phyloP scores from a whole-genome alignment of 2,888 invertebrate genomes.

The Phaonia tiefii region DNA sequence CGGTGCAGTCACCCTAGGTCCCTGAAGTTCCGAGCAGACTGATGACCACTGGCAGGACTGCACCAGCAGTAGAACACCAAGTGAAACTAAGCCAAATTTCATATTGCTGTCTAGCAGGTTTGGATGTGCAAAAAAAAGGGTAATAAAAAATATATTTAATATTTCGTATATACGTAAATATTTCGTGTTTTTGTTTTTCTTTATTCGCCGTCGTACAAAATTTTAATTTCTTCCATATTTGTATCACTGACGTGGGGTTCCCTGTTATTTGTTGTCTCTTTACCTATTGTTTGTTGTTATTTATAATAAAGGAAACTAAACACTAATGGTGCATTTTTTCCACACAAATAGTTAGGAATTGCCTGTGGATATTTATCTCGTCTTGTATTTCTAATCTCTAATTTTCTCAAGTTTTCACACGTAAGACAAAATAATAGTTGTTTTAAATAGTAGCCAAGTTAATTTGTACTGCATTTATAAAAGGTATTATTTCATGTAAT shows the following conservation, averaged over 20 bases:
- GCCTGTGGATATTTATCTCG: no score
- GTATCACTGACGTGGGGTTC: conserved; percentile 54
- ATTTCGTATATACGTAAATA: not conserved
- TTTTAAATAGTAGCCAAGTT: conserved; percentile 8
- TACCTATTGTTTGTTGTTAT: conserved; percentile 44
- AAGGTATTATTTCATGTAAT: no score
- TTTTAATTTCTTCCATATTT: not conserved
- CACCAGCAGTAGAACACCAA: conserved; percentile 67
- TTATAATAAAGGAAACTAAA: conserved; percentile 22
- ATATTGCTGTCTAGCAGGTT: conserved; percentile 61
- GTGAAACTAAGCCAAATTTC: conserved; percentile 66
- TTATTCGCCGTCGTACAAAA: not conserved
- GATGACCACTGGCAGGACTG: conserved; percentile 50
- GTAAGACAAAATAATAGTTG: conserved; percentile 60
- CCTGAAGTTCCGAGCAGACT: conserved; percentile 72
- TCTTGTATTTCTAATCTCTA: conserved; percentile 13
- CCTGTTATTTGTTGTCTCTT: conserved; percentile 23
- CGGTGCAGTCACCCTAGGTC: conserved; percentile 66
- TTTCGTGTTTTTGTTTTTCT: conserved; percentile 31
- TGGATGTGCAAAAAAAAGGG: conserved; percentile 18
- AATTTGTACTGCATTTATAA: conserved; percentile 12
- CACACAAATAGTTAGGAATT: no score
- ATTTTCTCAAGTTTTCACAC: conserved; percentile 54
- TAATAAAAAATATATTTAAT: not conserved
- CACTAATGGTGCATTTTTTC: not conserved